Evolutionary conservation across 2,797 vertebrate species (phyloP), one percentile per base, ranked within the genome.

Genomic region (Chaetodon trifasciatus): DNA sequence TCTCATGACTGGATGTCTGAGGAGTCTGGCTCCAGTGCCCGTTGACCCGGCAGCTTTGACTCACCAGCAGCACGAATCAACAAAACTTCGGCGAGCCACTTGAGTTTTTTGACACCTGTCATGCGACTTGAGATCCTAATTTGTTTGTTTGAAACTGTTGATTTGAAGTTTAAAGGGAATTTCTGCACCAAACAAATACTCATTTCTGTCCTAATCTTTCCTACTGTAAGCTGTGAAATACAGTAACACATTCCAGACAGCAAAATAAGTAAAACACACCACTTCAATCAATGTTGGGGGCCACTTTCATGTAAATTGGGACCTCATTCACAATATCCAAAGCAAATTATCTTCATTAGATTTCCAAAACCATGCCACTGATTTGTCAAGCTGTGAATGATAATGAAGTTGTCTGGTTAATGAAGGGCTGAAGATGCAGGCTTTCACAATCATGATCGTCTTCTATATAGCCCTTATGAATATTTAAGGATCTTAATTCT

Each of bases 311-410:
- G 88, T 90, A 94, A 93, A 94, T 92, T 90, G 88, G 89, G 70
- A 89, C 87, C 91, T 91, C 88, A 88, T 92, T 92, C 84, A 88
- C 88, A 89, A 92, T 92, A 93, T 92, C 91, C 84, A 91, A 92
- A 92, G 93, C 90, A 93, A 93, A 94, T 94, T 90, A 93, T 93
- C 88, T 89, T 92, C 91, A 92, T 93, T 94, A 91, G 85, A 90
- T 94, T 93, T 93, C 91, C 82, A 90, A 93, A 93, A 92, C 86
- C 90, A 91, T 88, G 87, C 90, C 86, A 71, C 89, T 93, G 90
- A 91, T 95, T 94, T 93, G 88, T 95, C 93, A 94, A 94, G 94
- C 94, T 93, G 93, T 92, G 93, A 93, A 94, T 95, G 89, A 93
- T 94, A 94, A 94, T 95, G 93, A 94, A 93, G 93, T 92, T 94